A percentile compares a stretch with the other conserved stretches of the same genome.
These are phyloP conservation scores for Squalus acanthias DNA, from an alignment of 2,797 vertebrate genomes.

Conservation along the genomic window DNA sequence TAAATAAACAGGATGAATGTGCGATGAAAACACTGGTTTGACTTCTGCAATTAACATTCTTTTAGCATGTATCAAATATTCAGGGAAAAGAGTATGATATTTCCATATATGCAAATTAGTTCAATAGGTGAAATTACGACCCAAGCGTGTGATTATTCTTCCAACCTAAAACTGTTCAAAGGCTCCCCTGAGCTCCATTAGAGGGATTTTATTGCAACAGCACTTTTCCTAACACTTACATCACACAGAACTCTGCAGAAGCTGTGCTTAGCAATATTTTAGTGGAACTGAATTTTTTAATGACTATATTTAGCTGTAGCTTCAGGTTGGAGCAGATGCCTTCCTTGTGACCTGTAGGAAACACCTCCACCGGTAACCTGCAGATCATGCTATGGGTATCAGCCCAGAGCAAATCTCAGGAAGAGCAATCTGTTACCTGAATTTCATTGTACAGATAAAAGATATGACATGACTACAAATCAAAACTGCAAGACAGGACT, in stretches of 20 bases:
- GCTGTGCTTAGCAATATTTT: not conserved
- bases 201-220: slow-evolving; percentile 1
- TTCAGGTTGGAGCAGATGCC: not conserved
- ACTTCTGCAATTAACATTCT: not conserved
- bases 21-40: not conserved
- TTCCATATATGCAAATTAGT: slow-evolving; percentile 24
- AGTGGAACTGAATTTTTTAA: not conserved
- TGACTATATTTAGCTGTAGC: not conserved
- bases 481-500: not conserved
- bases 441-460: not conserved
- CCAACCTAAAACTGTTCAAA: slow-evolving; percentile 8
- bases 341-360: not conserved
- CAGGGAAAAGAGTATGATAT: not conserved
- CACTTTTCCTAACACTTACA: not conserved
- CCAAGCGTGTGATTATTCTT: not conserved
- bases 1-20: not conserved
- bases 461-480: not conserved
- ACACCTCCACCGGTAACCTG: not conserved
- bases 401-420: not conserved
- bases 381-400: not conserved
- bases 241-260: slow-evolving; percentile 7
- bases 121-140: not conserved
- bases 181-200: not conserved
- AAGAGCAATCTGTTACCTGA: slow-evolving; percentile 10
- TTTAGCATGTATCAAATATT: not conserved